Conservation (phyloP, 2,113 vertebrate genomes). For the Suricata suricatta region DNA sequence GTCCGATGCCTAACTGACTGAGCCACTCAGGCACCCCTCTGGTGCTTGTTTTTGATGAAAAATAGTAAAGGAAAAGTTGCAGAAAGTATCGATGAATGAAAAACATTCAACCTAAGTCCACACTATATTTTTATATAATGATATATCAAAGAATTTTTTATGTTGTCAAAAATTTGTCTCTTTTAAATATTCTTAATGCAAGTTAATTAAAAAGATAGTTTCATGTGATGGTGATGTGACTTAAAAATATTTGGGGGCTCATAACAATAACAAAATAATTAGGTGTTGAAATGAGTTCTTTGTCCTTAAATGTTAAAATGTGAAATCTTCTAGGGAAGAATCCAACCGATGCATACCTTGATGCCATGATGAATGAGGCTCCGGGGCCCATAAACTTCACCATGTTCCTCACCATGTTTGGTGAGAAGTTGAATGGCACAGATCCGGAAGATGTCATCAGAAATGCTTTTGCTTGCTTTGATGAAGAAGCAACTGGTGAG, state of each 20-base stretch:
- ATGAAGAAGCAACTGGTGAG: conserved; percentile 96
- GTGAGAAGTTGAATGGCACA: conserved; percentile 93
- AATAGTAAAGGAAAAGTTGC: neutral
- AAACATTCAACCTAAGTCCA: neutral
- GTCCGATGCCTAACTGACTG: neutral
- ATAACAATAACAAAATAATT: neutral
- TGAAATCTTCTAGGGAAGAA: conserved; percentile 91
- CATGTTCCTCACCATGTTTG: conserved; percentile 99
- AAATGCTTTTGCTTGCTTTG: conserved; percentile 97
- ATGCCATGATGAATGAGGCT: conserved; percentile 98
- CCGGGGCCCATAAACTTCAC: conserved; percentile 98
- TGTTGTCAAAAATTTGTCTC: neutral
- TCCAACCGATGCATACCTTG: conserved; percentile 94
- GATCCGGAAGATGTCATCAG: conserved; percentile 95
- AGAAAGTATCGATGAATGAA: neutral
- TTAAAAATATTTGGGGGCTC: neutral
- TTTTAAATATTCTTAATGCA: neutral
- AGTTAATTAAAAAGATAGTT: conserved; percentile 15
- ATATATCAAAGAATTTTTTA: neutral
- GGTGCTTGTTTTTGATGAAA: neutral
- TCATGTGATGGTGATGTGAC: neutral
- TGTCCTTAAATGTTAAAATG: neutral
- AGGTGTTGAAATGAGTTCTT: neutral
- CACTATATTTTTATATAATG: neutral
- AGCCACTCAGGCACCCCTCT: neutral